A percentile compares a stretch with the other conserved stretches of the same genome.
These are phyloP conservation scores for Oplegnathus fasciatus DNA, from an alignment of 2,113 vertebrate genomes.

Conservation along the genomic window DNA sequence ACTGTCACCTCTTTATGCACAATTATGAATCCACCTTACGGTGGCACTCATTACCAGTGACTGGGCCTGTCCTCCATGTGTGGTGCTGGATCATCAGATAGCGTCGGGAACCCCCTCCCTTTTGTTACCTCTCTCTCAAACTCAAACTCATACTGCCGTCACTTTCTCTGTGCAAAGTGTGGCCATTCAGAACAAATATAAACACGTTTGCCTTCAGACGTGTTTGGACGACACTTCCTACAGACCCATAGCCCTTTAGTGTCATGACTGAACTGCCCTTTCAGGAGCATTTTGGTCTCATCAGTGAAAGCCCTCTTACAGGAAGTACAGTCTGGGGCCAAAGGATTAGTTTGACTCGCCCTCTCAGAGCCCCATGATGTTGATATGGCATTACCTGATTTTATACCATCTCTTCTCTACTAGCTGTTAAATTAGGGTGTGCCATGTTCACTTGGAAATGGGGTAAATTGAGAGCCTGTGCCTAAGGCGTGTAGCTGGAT, in stretches of 20 bases:
- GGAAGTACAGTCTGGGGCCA: not conserved
- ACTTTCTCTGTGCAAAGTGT: not conserved
- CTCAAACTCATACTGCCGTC: not conserved
- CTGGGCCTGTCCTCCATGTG: no score
- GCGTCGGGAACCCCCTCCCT: no score
- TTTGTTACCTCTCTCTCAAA: no score
- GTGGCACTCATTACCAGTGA: no score
- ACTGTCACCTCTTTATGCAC: no score
- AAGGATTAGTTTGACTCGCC: not conserved
- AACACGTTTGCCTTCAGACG: not conserved
- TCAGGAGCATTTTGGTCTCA: not conserved
- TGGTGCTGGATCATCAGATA: no score
- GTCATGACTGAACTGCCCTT: not conserved
- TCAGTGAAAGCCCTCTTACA: not conserved
- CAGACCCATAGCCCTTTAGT: not conserved
- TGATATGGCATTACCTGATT: not conserved
- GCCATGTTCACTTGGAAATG: conserved; percentile 1
- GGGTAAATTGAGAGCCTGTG: conserved; percentile 12
- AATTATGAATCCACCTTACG: no score
- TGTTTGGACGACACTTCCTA: not conserved
- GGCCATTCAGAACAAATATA: no score
- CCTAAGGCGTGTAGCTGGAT: conserved; percentile 8
- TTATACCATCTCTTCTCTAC: not conserved
- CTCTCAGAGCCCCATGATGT: not conserved
- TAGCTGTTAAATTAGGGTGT: not conserved